Base-by-base conservation (phyloP, 2,113 vertebrate species). In the Equus przewalskii region DNA sequence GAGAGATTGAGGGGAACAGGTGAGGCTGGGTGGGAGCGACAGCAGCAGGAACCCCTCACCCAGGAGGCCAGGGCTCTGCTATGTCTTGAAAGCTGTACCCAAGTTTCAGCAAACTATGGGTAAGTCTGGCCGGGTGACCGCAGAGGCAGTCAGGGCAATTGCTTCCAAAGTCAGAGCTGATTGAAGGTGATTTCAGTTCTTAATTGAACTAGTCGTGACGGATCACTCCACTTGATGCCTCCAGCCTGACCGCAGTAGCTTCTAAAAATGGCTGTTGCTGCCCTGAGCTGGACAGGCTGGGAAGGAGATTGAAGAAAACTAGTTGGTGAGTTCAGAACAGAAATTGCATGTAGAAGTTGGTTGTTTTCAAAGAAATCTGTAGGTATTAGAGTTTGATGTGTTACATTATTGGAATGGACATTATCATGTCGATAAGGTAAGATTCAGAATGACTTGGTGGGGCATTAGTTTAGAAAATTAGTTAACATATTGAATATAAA, bases 401-500 rank as follows among this genome's bases (percentile, higher is more conserved):
- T 70, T 79, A 64, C 84, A n/a, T 90, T 94, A 54, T 73, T 89
- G 56, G n/a, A 22, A 49, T 51, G 65, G 56, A 78, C 7, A 36
- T 64, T 84, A 44, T 83, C 8, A 54, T 44, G 58, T 93, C 33
- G 24, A 2, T 58, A 82, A 93, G 46, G 36, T 96, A 76, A 80
- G 80, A 80, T 79, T 93, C 11, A 8, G 75, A 73, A 65, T 28
- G 67, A 70, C 81, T 95, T 80, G 22, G 46, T 36, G 7, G 44
- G 44, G 16, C 49, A 58, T 65, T 96, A 67, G 21, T 97, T 89
- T 72, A 65, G 72, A 51, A 84, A 62, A 73, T 90, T 91, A 80
- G 81, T 88, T 94, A 69, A 75, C 79, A 85, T 79, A 33, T 78
- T 96, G 95, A 86, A 83, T 88, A 58, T 78, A 94, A 79, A 97